These are phyloP conservation scores for Monomorium pharaonis DNA, from an alignment of 1,140 invertebrate genomes.

Conservation along the genomic window DNA sequence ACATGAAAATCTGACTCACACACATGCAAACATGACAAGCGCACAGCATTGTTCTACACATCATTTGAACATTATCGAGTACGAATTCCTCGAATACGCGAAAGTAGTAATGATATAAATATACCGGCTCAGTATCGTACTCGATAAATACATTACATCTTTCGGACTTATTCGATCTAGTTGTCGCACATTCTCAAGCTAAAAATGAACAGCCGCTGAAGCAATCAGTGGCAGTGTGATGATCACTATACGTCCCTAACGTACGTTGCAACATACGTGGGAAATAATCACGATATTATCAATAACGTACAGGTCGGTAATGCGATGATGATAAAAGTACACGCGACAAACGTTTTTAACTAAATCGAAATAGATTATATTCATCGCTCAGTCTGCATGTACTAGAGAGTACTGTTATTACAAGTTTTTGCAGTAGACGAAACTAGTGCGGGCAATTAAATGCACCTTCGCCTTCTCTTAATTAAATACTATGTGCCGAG, in stretches of 20 bases:
- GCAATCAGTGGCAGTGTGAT: constrained; percentile 47
- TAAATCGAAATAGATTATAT: constrained; percentile 35
- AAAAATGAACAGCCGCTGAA: constrained; percentile 61
- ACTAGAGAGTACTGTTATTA: constrained; percentile 14
- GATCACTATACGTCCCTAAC: constrained; percentile 37
- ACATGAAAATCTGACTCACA: constrained; percentile 79
- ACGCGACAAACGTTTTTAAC: not conserved
- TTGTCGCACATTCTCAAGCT: constrained; percentile 54
- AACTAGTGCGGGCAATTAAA: constrained; percentile 27
- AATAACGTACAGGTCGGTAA: not conserved
- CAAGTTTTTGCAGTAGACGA: constrained; percentile 19
- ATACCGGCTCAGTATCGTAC: constrained; percentile 33
- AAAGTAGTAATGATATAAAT: constrained; percentile 46
- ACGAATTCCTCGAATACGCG: not conserved
- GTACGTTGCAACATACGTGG: constrained; percentile 1
- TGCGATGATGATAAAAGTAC: constrained; percentile 35
- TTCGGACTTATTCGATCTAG: constrained; percentile 14
- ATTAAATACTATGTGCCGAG: not conserved
- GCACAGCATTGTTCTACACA: constrained; percentile 66
- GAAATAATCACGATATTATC: constrained; percentile 50
- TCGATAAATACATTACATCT: constrained; percentile 48
- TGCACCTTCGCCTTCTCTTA: not conserved
- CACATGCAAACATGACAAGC: constrained; percentile 75
- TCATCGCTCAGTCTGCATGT: constrained; percentile 37
- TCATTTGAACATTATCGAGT: constrained; percentile 50